Base-by-base conservation (phyloP, 2,113 vertebrate species). In the Zapornia atra region DNA sequence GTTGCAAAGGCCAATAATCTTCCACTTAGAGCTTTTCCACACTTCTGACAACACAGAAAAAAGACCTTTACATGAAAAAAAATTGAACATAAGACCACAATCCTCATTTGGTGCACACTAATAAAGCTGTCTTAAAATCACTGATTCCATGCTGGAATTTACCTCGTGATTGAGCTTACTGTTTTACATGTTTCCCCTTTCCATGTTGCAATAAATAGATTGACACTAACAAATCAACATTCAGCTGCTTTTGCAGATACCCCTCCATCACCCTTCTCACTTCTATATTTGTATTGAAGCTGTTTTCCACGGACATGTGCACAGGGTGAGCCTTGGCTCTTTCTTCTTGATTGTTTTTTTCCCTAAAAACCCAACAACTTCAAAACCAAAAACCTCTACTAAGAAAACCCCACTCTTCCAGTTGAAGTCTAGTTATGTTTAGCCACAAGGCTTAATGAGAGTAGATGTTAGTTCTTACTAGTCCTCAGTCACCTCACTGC, bases 191-290 rank as follows among this genome's bases (percentile, higher is more conserved):
- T 63, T 80, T 75, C 5, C 26, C 11, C n/a, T 40, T 73, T 70
- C 10, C 38, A 56, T 28, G 17, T 24, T 88, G 19, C 40, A 84
- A n/a, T 42, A 69, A 65, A 46, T 57, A 83, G 15, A 40, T 82
- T 70, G 34, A 71, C 11, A 26, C 9, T 26, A 48, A 33, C 40
- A 59, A 84, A 76, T 46, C 25, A 71, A 38, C 2, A 10, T 44
- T 51, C 28, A 36, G 56, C 82, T 77, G 19, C 26, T 88, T 88
- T 70, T 80, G 48, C 33, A 68, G 16, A 64, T 60, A 51, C 20
- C 14, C 5, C 5, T n/a, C 15, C 4, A 0, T 14, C 13, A 2
- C 5, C 31, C 21, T 63, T 90, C n/a, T 71, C n/a, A 53, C 63
- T 34, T 46, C 5, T 36, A 5, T 64, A 57, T 46, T 70, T 59